Conservation (phyloP, 2,888 invertebrate species). For the Ochlodes sylvanus region DNA sequence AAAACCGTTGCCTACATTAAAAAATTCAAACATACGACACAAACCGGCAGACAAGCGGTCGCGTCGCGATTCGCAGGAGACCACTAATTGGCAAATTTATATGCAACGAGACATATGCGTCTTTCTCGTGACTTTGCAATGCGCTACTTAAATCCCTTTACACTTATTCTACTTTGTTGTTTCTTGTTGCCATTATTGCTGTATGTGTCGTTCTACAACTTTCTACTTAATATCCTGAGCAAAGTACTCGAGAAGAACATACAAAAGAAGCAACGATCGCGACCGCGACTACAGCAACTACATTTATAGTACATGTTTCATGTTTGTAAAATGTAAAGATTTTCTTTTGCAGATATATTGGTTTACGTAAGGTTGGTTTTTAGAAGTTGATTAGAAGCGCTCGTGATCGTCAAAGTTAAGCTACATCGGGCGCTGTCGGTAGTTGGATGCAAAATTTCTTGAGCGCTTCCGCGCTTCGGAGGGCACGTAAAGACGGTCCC, state of each 20-base stretch:
- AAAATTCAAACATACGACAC: constrained; percentile 47
- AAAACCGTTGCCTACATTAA: constrained; percentile 51
- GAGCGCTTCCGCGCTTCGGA: too few relatives aligned
- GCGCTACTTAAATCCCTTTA: not conserved
- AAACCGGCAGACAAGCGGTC: constrained; percentile 49
- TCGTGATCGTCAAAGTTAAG: too few relatives aligned
- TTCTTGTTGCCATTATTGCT: not conserved
- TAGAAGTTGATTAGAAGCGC: too few relatives aligned
- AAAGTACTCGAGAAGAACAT: not conserved
- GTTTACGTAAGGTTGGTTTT: too few relatives aligned
- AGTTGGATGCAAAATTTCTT: too few relatives aligned
- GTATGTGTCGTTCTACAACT: not conserved
- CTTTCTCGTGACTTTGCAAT: constrained; percentile 16
- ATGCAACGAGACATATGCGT: constrained; percentile 39
- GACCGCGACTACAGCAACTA: not conserved
- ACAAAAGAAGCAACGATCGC: not conserved
- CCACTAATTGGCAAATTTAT: constrained; percentile 49
- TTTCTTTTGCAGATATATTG: too few relatives aligned
- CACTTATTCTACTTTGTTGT: not conserved
- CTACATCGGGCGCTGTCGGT: too few relatives aligned
- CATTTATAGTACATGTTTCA: too few relatives aligned
- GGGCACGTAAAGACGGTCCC: too few relatives aligned
- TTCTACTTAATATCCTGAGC: not conserved
- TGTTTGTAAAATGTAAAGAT: not conserved
- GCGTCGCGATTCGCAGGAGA: constrained; percentile 43